These are phyloP conservation scores for Medauroidea extradentata DNA, from an alignment of 1,140 invertebrate genomes.

Conservation along the genomic window DNA sequence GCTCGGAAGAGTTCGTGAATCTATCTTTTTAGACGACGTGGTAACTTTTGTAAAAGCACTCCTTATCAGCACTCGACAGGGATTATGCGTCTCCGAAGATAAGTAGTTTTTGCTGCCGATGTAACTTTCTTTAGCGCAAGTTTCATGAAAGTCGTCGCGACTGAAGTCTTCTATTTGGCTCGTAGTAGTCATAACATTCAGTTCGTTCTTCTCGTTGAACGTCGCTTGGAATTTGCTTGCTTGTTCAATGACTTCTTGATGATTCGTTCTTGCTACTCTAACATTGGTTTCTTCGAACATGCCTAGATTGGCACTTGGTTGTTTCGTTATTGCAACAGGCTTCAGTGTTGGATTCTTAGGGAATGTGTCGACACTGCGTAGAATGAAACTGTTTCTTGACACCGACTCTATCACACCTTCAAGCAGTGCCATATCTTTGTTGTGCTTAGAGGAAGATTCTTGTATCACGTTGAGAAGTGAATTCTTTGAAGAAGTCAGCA, in stretches of 20 bases:
- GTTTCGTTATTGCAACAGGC: not conserved
- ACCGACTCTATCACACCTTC: slow-evolving; percentile 30
- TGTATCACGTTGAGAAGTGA: too few species aligned
- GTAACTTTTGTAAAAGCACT: slow-evolving; percentile 78
- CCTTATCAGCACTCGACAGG: slow-evolving; percentile 36
- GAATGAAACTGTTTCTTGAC: not conserved
- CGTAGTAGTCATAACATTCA: slow-evolving; percentile 33
- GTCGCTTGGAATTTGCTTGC: slow-evolving; percentile 18
- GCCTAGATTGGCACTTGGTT: not conserved
- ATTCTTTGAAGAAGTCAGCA: too few species aligned
- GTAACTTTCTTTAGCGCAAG: not conserved
- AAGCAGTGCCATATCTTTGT: slow-evolving; percentile 9
- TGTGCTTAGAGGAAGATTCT: too few species aligned
- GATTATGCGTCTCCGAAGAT: not conserved
- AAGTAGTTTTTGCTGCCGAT: not conserved
- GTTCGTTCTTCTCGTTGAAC: slow-evolving; percentile 27
- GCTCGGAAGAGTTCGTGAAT: slow-evolving; percentile 39
- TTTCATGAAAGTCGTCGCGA: slow-evolving; percentile 14
- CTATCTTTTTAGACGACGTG: not conserved
- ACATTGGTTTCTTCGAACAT: not conserved
- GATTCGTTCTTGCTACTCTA: not conserved
- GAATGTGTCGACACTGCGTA: not conserved
- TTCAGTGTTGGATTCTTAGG: not conserved
- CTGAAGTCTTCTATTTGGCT: slow-evolving; percentile 16
- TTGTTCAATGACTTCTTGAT: not conserved